Base-by-base conservation (phyloP, 2,888 invertebrate genomes). In the Campoplex nolae region DNA sequence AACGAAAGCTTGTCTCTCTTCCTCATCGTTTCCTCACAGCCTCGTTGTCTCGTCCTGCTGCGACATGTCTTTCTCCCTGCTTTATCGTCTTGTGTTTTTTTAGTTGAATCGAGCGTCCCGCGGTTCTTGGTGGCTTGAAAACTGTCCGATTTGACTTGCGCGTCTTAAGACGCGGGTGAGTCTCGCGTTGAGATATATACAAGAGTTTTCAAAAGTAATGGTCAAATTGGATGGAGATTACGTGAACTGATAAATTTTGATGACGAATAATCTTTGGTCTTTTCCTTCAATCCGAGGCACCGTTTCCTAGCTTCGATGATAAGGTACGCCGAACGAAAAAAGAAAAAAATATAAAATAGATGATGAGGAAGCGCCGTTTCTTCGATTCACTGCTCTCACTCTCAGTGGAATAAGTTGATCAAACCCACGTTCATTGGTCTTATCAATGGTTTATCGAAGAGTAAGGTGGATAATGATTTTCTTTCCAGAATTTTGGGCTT, bases 131-230 rank as follows among this genome's bases (percentile, higher is more conserved):
- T 58, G 77, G 74, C 18, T 68, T 28, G 58, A 82, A 54, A 70
- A 83, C 70, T 65, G 70, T 83, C 45, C 79, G 79, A 80, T 84
- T 76, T 71, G 45, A 79, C 84, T 80, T 6, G 38, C 38, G 83
- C 45, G 67, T 58, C 56, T 35, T 62, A 35, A 78, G 58, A 54
- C 71, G 45, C 45, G 48, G 38, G 42, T n/a, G 67, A 23, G 42
- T 42, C 28, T 54, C 38, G 42, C 65, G 62, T 74, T 54, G 70
- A 70, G 32, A 16, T 23, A 18, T 23, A 23, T 62, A 28, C 48
- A 28, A 28, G 70, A 3, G 18, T 48, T 71, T 51, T 18, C 1
- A 51, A 32, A 51, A 71, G 71, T 42, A 13, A 62, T 62, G 16
- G 16, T 0, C 32, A 7, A 32, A 6, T 32, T 6, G 32, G 0